Base-by-base conservation (phyloP, 2,888 invertebrate genomes). In the Andrena camellia region DNA sequence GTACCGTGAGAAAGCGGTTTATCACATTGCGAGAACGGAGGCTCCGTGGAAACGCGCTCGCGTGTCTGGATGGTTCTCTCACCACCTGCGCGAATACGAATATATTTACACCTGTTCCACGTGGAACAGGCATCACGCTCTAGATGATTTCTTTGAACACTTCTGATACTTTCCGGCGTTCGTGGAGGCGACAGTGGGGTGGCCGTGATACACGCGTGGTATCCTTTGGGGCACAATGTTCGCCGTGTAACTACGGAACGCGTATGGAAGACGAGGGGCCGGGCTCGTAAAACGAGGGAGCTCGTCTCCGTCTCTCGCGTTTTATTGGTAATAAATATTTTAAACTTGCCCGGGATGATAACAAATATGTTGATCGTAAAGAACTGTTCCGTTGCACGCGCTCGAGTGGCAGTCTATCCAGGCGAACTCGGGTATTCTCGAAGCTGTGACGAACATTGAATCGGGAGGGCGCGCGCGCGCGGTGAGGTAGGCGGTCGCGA, bases 1-100 rank as follows among this genome's bases (percentile, higher is more conserved):
- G 54, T 50, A 81, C 75, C 92, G 91, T 91, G 92, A 91, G 91
- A 91, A 92, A 91, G 86, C 80, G 76, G 79, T 73, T 82, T 74
- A 84, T 87, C 67, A 13, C 23, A 71, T 52, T n/a, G 72, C 72
- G 75, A 69, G 68, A 48, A 62, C 68, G 42, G 29, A 42, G 10
- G 52, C 52, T 57, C 48, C 67, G 52, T 17, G 52, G 50, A 66
- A 48, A 68, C 31, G 2, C 31, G 84, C 78, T 89, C 86, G 84
- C 86, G 82, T 84, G 86, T 33, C 54, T 13, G 52, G 13, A 48
- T 57, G 42, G 23, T 31, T 60, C 69, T 52, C 64, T 78, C 59
- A 35, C 78, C 74, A 79, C 63, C 66, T 66, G 81, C 81, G 35
- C 64, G 62, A 73, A 79, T 71, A 50, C 62, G 76, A 86, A 79